Evolutionary conservation across 2,113 vertebrate genomes (phyloP).

Genomic region (Formicarius rufipectus): DNA sequence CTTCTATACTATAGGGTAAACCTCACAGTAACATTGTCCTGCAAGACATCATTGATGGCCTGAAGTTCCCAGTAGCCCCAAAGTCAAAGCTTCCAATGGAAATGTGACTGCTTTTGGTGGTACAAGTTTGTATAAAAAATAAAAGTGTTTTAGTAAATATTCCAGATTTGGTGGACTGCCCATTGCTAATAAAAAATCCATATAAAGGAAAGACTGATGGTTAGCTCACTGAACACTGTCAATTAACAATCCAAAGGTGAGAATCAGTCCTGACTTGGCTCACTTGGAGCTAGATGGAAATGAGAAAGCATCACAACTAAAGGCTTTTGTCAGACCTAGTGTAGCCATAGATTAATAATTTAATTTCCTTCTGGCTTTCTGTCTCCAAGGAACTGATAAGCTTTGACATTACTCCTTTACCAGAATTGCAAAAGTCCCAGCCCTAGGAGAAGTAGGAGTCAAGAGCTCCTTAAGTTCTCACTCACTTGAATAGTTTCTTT

Average conservation of each 20-base stretch:
- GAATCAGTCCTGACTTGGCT: not conserved
- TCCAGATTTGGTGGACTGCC: not conserved
- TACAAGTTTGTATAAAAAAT: not conserved
- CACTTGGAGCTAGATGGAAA: not conserved
- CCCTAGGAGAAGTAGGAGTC: not conserved
- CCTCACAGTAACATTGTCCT: not conserved
- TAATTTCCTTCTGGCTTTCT: conserved; percentile 1
- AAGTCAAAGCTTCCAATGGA: not conserved
- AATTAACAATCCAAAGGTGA: not conserved
- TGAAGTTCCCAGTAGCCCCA: not conserved
- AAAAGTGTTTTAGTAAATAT: not conserved
- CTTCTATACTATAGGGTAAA: not conserved
- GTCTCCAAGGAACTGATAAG: not conserved
- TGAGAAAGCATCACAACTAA: not conserved
- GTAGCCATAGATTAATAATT: conserved; percentile 37
- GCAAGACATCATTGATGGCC: not conserved
- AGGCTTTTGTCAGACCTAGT: not conserved
- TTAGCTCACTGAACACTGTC: not conserved
- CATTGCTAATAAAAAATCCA: not conserved
- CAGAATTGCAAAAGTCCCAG: not conserved
- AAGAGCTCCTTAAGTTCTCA: not conserved
- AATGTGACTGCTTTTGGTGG: not conserved
- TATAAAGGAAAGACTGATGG: not conserved
- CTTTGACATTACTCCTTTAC: not conserved
- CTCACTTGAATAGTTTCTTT: not conserved